These are phyloP conservation scores for Amyelois transitella DNA, from an alignment of 1,140 invertebrate species.

Conservation along the genomic window DNA sequence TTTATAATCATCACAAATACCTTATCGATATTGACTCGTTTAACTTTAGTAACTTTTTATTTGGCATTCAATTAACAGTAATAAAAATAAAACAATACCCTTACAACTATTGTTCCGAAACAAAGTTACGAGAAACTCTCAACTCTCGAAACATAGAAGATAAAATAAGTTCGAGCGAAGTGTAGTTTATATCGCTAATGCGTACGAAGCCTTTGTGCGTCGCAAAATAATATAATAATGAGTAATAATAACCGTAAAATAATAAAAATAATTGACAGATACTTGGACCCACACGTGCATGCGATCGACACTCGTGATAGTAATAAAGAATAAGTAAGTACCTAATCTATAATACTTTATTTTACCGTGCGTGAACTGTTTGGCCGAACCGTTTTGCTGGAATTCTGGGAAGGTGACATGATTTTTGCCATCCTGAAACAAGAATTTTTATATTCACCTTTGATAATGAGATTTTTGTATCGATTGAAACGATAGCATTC, in stretches of 20 bases:
- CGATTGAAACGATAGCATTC: too few relatives aligned
- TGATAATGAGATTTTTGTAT: too few relatives aligned
- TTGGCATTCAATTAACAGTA: too few relatives aligned
- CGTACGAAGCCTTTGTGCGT: slow-evolving; percentile 30
- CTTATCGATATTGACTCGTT: too few relatives aligned
- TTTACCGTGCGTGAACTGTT: slow-evolving; percentile 90
- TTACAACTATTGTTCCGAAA: too few relatives aligned
- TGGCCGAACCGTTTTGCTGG: slow-evolving; percentile 88
- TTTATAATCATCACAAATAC: too few relatives aligned
- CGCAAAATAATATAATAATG: slow-evolving; percentile 34
- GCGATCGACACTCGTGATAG: slow-evolving; percentile 68
- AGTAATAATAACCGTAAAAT: slow-evolving; percentile 10
- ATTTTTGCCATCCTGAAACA: slow-evolving; percentile 85
- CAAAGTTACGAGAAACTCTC: too few relatives aligned
- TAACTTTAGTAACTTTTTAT: too few relatives aligned
- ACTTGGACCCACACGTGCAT: slow-evolving; percentile 68
- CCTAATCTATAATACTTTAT: slow-evolving; percentile 77
- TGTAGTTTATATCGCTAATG: slow-evolving; percentile 9
- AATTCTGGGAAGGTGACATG: slow-evolving; percentile 91
- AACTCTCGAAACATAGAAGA: too few relatives aligned
- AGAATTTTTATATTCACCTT: slow-evolving; percentile 6
- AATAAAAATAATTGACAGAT: slow-evolving; percentile 36
- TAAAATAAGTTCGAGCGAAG: not conserved
- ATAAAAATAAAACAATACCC: too few relatives aligned
- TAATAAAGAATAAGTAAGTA: slow-evolving; percentile 71